A percentile compares a stretch with the other conserved stretches of the same genome.
These are phyloP conservation scores for Sitta europaea DNA, from an alignment of 2,113 vertebrate genomes.

Conservation along the genomic window DNA sequence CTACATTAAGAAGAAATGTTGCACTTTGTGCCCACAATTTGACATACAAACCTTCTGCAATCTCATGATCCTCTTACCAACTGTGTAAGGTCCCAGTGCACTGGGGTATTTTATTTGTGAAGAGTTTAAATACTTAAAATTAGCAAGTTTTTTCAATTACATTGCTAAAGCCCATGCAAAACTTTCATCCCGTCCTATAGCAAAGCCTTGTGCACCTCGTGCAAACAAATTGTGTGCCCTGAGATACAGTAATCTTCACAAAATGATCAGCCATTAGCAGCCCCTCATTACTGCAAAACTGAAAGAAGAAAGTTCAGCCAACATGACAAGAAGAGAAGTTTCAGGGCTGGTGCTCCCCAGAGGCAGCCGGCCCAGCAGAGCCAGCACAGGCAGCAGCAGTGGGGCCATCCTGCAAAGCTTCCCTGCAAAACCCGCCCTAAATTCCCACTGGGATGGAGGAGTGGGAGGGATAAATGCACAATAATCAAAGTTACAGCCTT, in stretches of 20 bases:
- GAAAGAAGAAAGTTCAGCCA: background rate
- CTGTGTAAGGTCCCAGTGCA: rapidly evolving
- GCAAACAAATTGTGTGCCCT: background rate
- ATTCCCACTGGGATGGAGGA: background rate
- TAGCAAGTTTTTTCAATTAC: background rate
- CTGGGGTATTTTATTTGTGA: background rate
- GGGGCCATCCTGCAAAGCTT: background rate
- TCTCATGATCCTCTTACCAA: background rate
- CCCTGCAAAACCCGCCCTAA: background rate
- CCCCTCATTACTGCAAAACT: background rate
- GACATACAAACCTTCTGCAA: background rate
- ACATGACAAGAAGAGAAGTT: background rate
- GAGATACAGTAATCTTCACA: background rate
- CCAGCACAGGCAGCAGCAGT: background rate
- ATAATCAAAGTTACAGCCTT: slow-evolving; percentile 51
- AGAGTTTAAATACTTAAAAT: background rate
- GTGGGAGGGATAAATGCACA: background rate
- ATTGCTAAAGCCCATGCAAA: background rate
- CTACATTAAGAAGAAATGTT: background rate
- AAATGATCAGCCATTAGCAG: background rate
- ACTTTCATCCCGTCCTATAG: background rate
- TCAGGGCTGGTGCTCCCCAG: background rate
- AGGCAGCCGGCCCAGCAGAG: background rate
- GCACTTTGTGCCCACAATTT: background rate
- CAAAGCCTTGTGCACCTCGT: background rate